Evolutionary conservation across 2,888 invertebrate species (phyloP).

Genomic region (Hedya salicella): DNA sequence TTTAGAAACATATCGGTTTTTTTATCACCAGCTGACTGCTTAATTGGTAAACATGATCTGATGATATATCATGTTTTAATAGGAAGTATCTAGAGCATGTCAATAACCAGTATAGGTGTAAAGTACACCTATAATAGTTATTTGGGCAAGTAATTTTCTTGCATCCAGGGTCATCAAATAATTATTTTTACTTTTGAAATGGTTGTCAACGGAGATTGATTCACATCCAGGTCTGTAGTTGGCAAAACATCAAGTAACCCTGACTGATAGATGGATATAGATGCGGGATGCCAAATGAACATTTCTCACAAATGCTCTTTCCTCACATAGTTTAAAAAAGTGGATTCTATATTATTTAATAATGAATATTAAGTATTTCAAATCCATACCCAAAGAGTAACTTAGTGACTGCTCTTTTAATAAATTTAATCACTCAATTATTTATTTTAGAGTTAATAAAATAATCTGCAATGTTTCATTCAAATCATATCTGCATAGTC

Average conservation of each 20-base stretch:
- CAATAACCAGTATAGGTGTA: slow-evolving; percentile 36
- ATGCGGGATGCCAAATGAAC: slow-evolving; percentile 38
- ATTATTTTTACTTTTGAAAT: slow-evolving; percentile 56
- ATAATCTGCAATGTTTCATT: too few relatives aligned
- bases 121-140: slow-evolving; percentile 9
- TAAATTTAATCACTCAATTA: too few relatives aligned
- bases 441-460: too few relatives aligned
- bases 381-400: too few relatives aligned
- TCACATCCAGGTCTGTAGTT: slow-evolving; percentile 62
- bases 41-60: neutral
- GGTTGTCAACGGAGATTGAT: slow-evolving; percentile 62
- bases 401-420: too few relatives aligned
- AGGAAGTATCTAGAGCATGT: neutral
- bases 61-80: neutral
- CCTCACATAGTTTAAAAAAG: neutral
- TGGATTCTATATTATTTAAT: neutral
- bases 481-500: too few relatives aligned
- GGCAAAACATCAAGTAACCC: slow-evolving; percentile 65
- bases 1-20: neutral
- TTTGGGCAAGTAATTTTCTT: slow-evolving; percentile 7
- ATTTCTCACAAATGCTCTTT: slow-evolving; percentile 9
- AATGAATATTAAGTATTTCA: too few relatives aligned
- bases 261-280: slow-evolving; percentile 53
- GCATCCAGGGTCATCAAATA: slow-evolving; percentile 33
- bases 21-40: neutral